Base-by-base conservation (phyloP, 2,797 vertebrate genomes). In the Microcaecilia unicolor region DNA sequence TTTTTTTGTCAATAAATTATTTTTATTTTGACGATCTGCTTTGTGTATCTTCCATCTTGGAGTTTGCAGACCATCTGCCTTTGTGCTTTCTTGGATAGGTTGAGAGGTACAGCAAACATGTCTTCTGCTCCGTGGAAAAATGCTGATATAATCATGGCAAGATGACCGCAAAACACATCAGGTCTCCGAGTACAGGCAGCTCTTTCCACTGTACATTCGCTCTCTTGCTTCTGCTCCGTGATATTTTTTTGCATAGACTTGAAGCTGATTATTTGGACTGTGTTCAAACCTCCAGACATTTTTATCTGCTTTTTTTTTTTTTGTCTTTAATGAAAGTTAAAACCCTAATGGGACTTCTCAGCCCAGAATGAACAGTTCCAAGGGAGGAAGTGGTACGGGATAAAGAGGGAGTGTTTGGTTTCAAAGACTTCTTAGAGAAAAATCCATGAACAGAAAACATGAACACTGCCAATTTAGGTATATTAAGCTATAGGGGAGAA, bases 371-470 rank as follows among this genome's bases (percentile, higher is more conserved):
- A 63, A 43, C 2, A 11, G 67, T 65, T 74, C 64, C 64, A 38
- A 22, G 54, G 51, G 59, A 79, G 74, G 77, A 79, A 76, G 67
- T 57, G 25, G 51, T 53, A 51, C 26, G 41, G 70, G 69, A 64
- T 69, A 58, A 76, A 77, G 70, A 62, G 65, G 21, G 44, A 38
- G 68, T 60, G 59, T 72, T 61, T 5, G 1, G 59, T 76, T 83
- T 80, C 80, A 78, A 77, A 80, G 75, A 5, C 61, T 52, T 53
- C 42, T 42, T 14, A 15, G 13, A 47, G 62, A 70, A 67, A 33
- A 48, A 42, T 28, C 21, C 46, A 34, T 28, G 50, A 58, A 55
- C 44, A 51, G 65, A 48, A 52, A 58, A 55, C n/a, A 34, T 38
- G 26, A 42, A 10, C 45, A 18, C 34, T 32, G 62, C 58, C 70